Conservation (phyloP, 2,113 vertebrate genomes). For the Octodon degus region DNA sequence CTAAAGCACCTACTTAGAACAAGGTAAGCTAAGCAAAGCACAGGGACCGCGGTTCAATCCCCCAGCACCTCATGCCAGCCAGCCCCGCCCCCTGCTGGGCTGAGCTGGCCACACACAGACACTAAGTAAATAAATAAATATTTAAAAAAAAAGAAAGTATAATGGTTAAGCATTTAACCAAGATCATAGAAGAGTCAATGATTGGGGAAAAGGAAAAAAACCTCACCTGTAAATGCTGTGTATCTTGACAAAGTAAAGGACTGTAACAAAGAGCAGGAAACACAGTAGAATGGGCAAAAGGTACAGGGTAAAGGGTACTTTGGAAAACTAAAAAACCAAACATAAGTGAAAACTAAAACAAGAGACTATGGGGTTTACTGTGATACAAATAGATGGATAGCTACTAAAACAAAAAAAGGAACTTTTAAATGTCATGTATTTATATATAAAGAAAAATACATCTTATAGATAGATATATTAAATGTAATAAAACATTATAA, state of each 20-base stretch:
- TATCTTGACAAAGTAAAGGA: neutral
- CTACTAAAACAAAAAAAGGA: conserved; percentile 19
- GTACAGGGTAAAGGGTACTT: neutral
- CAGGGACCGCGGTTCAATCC: no score
- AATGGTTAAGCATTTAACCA: neutral
- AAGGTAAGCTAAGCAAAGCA: no score
- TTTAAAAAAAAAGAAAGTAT: no score
- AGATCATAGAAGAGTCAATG: neutral
- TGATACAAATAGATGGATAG: neutral
- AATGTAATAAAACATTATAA: neutral
- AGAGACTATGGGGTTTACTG: neutral
- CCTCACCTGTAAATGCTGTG: neutral
- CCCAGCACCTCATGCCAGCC: no score
- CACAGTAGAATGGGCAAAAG: neutral
- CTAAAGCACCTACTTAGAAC: no score
- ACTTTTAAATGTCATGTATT: neutral
- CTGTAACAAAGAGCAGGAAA: neutral
- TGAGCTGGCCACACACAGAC: no score
- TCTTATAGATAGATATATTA: neutral
- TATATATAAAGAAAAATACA: neutral
- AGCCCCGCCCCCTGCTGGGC: no score
- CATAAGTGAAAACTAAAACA: neutral
- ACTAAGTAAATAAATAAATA: no score
- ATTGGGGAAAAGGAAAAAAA: neutral
- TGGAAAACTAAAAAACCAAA: neutral